phyloP scores from a whole-genome alignment of 1,140 invertebrate species.

The Aphaenogaster ashmeadi region DNA sequence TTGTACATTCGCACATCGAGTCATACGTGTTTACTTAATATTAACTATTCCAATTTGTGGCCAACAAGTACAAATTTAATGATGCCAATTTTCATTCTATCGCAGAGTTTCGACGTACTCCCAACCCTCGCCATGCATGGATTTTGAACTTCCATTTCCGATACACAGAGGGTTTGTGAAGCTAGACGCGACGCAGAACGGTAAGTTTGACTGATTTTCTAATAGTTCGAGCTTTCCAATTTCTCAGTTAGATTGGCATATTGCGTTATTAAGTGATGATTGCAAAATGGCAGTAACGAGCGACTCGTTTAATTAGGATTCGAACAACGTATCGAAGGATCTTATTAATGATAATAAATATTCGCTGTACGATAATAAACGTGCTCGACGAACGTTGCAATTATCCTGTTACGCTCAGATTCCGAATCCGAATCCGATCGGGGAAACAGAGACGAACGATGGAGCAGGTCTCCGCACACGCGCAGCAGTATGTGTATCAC shows the following conservation, averaged over 20 bases:
- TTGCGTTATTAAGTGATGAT: background rate
- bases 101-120: slow-evolving; percentile 24
- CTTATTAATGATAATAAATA: slow-evolving; percentile 8
- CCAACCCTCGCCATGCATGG: slow-evolving; percentile 36
- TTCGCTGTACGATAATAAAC: background rate
- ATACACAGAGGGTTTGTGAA: background rate
- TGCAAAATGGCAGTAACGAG: background rate
- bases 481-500: slow-evolving; percentile 27
- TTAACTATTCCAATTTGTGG: slow-evolving; percentile 18
- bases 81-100: slow-evolving; percentile 35
- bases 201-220: slow-evolving; percentile 24
- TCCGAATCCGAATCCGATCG: slow-evolving; percentile 11
- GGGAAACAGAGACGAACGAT: background rate
- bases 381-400: background rate
- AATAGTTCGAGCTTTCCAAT: background rate
- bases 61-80: slow-evolving; percentile 42
- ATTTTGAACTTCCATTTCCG: slow-evolving; percentile 26
- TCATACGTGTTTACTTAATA: background rate
- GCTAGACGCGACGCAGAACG: slow-evolving; percentile 1
- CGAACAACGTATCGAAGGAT: too few species aligned
- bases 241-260: background rate
- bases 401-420: slow-evolving; percentile 18
- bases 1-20: background rate
- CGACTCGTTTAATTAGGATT: background rate
- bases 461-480: background rate